Conservation (phyloP, 2,888 invertebrate genomes). For the Apodemia zela region DNA sequence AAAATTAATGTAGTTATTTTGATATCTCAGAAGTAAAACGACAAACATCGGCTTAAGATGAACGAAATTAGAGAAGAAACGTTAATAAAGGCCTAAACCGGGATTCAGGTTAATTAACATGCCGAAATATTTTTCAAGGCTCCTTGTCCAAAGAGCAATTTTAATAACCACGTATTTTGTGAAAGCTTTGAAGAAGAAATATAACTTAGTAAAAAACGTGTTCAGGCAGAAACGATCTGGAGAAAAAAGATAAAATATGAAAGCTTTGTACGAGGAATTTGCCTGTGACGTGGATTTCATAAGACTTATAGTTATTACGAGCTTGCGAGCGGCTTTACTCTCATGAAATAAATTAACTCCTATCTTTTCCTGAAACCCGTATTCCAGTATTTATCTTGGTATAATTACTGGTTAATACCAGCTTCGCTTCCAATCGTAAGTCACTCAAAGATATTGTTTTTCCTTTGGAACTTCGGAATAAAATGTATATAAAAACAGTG, state of each 20-base stretch:
- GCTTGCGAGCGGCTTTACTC: neutral
- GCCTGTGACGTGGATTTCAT: neutral
- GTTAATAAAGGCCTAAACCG: conserved; percentile 29
- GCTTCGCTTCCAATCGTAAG: no score
- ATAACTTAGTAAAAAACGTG: conserved; percentile 9
- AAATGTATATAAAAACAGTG: no score
- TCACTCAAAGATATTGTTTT: no score
- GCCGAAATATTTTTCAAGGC: conserved; percentile 20
- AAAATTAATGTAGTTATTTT: no score
- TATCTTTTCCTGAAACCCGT: no score
- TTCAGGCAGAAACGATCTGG: neutral
- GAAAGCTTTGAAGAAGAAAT: neutral
- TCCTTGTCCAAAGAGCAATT: conserved; percentile 6
- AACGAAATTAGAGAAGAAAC: conserved; percentile 25
- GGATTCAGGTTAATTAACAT: conserved; percentile 32
- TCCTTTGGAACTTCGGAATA: no score
- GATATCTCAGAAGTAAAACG: no score
- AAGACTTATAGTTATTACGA: neutral
- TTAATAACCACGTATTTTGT: conserved; percentile 13
- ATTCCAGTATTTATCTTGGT: no score
- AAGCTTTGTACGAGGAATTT: conserved; percentile 9
- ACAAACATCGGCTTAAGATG: neutral
- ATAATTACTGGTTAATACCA: no score
- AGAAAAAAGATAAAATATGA: conserved; percentile 5
- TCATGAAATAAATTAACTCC: neutral